Base-by-base conservation (phyloP, 2,797 vertebrate species). In the Paedocypris micromegethes region DNA sequence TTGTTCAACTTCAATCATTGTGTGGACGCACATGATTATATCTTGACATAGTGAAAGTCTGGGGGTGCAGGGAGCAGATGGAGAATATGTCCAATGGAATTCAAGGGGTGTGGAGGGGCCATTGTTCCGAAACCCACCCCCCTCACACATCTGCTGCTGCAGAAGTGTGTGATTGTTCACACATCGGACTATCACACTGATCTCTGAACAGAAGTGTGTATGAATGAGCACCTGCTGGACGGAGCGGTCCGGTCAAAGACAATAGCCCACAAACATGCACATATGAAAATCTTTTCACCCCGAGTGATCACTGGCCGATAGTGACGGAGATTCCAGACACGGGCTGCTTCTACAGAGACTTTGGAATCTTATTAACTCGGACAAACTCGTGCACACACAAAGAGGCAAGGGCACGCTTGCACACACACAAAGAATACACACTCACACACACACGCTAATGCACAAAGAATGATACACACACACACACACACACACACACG, bases 21-120 rank as follows among this genome's bases (percentile, higher is more conserved):
- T 39, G 7, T 52, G 50, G 46, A 48, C 45, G 62, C 6, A 51
- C 54, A 70, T 74, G 59, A 71, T 67, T 61, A 82, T 51, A 75
- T 87, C 84, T 86, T 82, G 44, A 39, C 61, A 60, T 54, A 63
- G 64, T 79, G 60, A 74, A 75, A 72, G 75, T 82, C 54, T 75
- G 68, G 79, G 75, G 82, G 82, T 79, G 82, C 77, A 66, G 57
- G 43, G 80, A 87, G 75, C 89, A 90, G 89, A 89, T 90, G 89
- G 87, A 77, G 62, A 68, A 81, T 83, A 72, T 46, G 64, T 81
- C 81, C 71, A 72, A 62, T 77, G 85, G 87, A 78, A 89, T 87
- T 78, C 78, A 66, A 81, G 82, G 83, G 78, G 79, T 48, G 42
- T 70, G 0, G 37, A 57, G 6, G 41, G 68, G 58, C 75, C 69